Evolutionary conservation across 2,113 vertebrate species (phyloP), one percentile per base, ranked within the genome.

Genomic region (Cryptoleucopteryx plumbea): DNA sequence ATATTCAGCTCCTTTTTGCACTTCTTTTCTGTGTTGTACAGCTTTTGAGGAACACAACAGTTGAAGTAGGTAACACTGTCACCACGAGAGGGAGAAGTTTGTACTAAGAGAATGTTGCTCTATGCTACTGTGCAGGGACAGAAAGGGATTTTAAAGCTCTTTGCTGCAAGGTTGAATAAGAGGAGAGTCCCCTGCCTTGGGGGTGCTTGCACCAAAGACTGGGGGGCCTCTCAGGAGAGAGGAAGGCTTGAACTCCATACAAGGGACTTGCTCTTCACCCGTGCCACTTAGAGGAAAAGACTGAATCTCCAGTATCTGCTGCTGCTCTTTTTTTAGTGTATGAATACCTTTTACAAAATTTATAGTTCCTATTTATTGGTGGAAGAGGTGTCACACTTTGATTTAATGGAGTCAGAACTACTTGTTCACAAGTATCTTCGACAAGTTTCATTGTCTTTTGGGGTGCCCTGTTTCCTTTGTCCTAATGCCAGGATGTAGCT

Each of bases 91-190:
- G 92, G 95, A 93, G 91, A 91, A 45, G 87, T 73, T 89, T 95
- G 86, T 93, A 68, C 88, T 91, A 47, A 59, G 48, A 92, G 75
- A 95, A 95, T 42, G 62, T 95, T 90, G 72, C 94, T 91, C 86
- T 94, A 34, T 92, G 86, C 80, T 90, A 91, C 82, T 61, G 55
- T 94, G 95, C 67, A 31, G 85, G 88, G 91, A 68, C 82, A 62
- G 89, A 98, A 94, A 97, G 86, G 96, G 85, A 96, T 90, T 97
- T 95, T 65, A 79, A 92, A 90, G 82, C 63, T 96, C 81, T 96
- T 83, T 12, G 11, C 82, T 95, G 86, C 92, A 91, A 93, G 83
- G 53, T n/a, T 95, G 77, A 93, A 31, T 78, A 95, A 75, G 87
- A 96, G 66, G 91, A 90, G 80, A 66, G 73, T 56, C 89, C 92